Evolutionary conservation across 2,113 vertebrate genomes (phyloP), one percentile per base, ranked within the genome.

Genomic region (Neolamprologus tretocephalus): DNA sequence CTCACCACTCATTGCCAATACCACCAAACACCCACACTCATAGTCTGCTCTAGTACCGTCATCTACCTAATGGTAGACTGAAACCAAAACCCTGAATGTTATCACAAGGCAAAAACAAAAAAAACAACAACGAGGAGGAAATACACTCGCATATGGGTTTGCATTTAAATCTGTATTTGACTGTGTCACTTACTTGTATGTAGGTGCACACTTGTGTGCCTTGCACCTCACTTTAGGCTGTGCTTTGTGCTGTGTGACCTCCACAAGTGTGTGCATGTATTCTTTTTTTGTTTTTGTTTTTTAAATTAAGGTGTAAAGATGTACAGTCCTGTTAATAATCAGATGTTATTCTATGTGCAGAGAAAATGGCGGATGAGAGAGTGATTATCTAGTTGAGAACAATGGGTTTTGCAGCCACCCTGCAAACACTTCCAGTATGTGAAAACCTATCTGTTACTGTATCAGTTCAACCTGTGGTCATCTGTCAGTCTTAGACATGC

Each of bases 341-440:
- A 31, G 33, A 4, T 35, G 26, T 7, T 35, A 17, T 84, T 90
- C 80, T 83, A n/a, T 4, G 26, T 23, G 40, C 57, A 71, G 63
- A 80, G 80, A 89, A 80, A 79, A 86, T 92, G 86, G 83, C 47
- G 9, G 57, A 28, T 3, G 16, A 85, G 63, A 42, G 47, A 35
- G 26, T 23, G n/a, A 85, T 63, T 35, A 80, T 87, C 47, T 87
- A 49, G 35, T 88, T 3, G 80, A 92, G 90, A 95, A 95, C 90
- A 94, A 89, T 93, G 89, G 83, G 81, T 73, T 57, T 68, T 42
- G 63, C 8, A 53, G 19, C 58, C 4, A 3, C 17, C 16, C 16
- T 21, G 21, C 51, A 83, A 90, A 87, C 53, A 81, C 66, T 87
- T 78, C 47, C 10, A 58, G 54, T 10, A 19, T 68, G 42, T 66